phyloP scores from a whole-genome alignment of 1,140 invertebrate species.

The Ericerus pela region DNA sequence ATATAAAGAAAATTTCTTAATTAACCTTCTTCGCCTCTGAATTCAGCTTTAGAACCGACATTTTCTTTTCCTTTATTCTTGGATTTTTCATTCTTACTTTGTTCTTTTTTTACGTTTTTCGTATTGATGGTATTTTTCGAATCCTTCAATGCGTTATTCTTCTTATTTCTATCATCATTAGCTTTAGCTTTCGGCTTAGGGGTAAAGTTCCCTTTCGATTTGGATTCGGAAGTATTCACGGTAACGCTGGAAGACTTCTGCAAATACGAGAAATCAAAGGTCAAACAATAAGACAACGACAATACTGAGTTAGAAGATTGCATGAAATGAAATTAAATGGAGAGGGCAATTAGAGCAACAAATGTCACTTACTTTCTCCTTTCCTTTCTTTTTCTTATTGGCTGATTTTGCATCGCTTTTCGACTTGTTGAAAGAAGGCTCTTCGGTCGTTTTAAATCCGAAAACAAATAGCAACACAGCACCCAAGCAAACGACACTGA shows the following conservation, averaged over 20 bases:
- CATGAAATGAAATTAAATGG: too few species aligned
- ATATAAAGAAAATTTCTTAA: too few species aligned
- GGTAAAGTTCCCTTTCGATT: neutral
- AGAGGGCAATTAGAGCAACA: too few species aligned
- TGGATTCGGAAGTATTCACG: neutral
- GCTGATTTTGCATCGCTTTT: neutral
- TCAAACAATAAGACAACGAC: too few species aligned
- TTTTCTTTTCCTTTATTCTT: constrained; percentile 6
- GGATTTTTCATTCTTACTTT: neutral
- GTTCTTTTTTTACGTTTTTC: neutral
- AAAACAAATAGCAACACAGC: constrained; percentile 1
- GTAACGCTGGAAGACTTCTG: too few species aligned
- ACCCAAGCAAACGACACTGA: neutral
- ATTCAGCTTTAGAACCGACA: neutral
- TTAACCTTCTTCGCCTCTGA: neutral
- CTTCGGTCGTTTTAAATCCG: neutral
- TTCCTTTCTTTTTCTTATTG: constrained; percentile 2
- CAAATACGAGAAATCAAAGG: too few species aligned
- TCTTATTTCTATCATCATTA: neutral
- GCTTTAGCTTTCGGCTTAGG: neutral
- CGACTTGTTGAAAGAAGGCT: neutral
- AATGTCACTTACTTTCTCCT: neutral
- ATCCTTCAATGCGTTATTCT: neutral
- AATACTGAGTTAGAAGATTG: too few species aligned
- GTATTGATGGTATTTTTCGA: neutral